Evolutionary conservation across 2,888 invertebrate species (phyloP).

Genomic region (Coelopa pilipes): DNA sequence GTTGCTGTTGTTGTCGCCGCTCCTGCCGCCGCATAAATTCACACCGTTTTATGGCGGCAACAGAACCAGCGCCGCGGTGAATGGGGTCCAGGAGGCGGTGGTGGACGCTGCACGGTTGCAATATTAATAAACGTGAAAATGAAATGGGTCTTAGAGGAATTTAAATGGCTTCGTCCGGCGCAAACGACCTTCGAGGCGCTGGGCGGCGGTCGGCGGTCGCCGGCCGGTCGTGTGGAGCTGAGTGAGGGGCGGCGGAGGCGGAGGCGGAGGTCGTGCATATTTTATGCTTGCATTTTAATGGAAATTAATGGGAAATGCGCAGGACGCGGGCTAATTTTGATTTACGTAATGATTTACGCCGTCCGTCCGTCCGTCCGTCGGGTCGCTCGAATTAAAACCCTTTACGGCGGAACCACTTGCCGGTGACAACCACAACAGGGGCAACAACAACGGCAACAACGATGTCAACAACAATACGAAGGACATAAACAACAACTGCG

Average conservation of each 20-base stretch:
- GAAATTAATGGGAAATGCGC: slow-evolving; percentile 81
- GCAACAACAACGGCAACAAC: slow-evolving; percentile 1
- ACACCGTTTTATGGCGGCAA: slow-evolving; percentile 31
- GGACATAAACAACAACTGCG: background rate
- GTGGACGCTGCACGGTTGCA: slow-evolving; percentile 45
- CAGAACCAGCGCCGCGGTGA: background rate
- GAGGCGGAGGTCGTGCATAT: slow-evolving; percentile 57
- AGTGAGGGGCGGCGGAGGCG: slow-evolving; percentile 6
- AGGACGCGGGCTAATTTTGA: slow-evolving; percentile 25
- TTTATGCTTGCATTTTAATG: slow-evolving; percentile 63
- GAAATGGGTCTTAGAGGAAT: slow-evolving; percentile 58
- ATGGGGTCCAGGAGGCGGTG: background rate
- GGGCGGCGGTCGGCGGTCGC: background rate
- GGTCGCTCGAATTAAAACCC: slow-evolving; percentile 30
- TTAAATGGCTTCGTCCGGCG: slow-evolving; percentile 50
- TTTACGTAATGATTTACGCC: slow-evolving; percentile 31
- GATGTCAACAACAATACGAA: background rate
- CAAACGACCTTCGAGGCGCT: slow-evolving; percentile 35
- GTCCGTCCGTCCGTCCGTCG: background rate
- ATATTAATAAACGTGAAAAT: slow-evolving; percentile 61
- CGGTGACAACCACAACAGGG: slow-evolving; percentile 8
- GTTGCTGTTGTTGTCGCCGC: slow-evolving; percentile 10
- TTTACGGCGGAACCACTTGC: slow-evolving; percentile 32
- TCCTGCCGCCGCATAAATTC: slow-evolving; percentile 34
- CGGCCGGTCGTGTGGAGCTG: background rate